Conservation (phyloP, 2,113 vertebrate genomes). For the Tragulus kanchil region DNA sequence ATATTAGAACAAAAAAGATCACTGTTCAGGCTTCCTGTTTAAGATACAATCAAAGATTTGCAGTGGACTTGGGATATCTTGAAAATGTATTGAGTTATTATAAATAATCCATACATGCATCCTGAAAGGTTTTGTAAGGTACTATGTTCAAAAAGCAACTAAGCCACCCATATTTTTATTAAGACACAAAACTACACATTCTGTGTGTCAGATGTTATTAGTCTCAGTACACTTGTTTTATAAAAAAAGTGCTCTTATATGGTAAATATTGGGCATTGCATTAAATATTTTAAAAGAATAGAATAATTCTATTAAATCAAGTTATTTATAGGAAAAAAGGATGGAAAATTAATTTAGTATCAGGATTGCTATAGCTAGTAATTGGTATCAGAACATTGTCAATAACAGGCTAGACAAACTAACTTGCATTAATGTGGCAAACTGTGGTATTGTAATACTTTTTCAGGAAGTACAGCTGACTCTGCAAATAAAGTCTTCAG, state of each 20-base stretch:
- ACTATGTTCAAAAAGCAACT: background rate
- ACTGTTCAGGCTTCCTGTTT: background rate
- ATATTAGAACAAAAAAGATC: background rate
- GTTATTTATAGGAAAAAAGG: background rate
- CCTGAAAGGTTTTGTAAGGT: background rate
- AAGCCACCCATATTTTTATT: background rate
- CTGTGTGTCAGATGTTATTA: background rate
- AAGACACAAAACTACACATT: background rate
- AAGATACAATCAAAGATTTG: background rate
- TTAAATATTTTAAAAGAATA: background rate
- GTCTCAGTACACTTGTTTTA: background rate
- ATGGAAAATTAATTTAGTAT: background rate
- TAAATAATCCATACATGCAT: background rate
- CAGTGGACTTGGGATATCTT: background rate
- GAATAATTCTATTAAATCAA: background rate
- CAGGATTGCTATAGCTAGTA: background rate
- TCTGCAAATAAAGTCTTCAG: background rate
- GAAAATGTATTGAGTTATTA: background rate
- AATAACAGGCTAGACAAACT: background rate
- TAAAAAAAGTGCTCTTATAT: background rate
- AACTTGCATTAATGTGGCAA: background rate
- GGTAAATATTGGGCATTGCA: background rate
- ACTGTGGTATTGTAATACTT: background rate
- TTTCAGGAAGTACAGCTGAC: background rate
- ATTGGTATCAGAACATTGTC: background rate